Conservation (phyloP, 1,140 invertebrate species). For the Drosophila rufa region DNA sequence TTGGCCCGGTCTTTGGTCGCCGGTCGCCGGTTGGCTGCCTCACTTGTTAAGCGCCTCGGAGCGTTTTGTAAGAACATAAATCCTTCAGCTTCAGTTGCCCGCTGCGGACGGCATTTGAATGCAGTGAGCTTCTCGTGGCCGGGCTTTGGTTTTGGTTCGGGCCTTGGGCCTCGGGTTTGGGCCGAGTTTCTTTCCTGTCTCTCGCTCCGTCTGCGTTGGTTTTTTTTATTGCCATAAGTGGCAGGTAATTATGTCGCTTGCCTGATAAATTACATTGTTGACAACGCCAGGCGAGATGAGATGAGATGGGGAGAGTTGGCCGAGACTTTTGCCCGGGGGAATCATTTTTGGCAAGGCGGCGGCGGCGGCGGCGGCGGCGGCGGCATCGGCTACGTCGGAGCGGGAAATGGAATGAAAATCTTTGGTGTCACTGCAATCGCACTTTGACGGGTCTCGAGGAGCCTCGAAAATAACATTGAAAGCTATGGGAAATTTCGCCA, state of each 20-base stretch:
- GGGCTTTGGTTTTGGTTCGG: conserved; percentile 11
- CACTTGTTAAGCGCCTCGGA: conserved; percentile 80
- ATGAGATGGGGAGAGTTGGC: conserved; percentile 29
- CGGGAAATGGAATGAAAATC: conserved; percentile 42
- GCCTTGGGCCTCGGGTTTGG: conserved; percentile 6
- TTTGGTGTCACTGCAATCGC: conserved; percentile 31
- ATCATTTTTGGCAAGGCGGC: conserved; percentile 45
- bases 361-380: conserved; percentile 8
- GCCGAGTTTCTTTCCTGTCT: conserved; percentile 21
- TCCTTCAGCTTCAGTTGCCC: conserved; percentile 73
- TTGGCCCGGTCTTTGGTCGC: conserved; percentile 34
- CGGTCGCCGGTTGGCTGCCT: conserved; percentile 43
- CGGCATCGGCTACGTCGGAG: background rate
- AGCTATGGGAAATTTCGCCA: conserved; percentile 21
- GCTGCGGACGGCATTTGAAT: conserved; percentile 69
- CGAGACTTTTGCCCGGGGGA: conserved; percentile 47
- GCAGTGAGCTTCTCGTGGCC: conserved; percentile 34
- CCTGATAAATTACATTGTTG: conserved; percentile 85
- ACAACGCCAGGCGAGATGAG: conserved; percentile 62
- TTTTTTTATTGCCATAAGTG: conserved; percentile 84
- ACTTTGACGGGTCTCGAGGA: conserved; percentile 21
- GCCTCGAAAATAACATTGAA: background rate
- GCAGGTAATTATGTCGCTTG: conserved; percentile 85
- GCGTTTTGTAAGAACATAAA: conserved; percentile 83
- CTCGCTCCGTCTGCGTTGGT: conserved; percentile 35